Evolutionary conservation across 1,140 invertebrate genomes (phyloP), one percentile per base, ranked within the genome.

Genomic region (Anastatus disparis): DNA sequence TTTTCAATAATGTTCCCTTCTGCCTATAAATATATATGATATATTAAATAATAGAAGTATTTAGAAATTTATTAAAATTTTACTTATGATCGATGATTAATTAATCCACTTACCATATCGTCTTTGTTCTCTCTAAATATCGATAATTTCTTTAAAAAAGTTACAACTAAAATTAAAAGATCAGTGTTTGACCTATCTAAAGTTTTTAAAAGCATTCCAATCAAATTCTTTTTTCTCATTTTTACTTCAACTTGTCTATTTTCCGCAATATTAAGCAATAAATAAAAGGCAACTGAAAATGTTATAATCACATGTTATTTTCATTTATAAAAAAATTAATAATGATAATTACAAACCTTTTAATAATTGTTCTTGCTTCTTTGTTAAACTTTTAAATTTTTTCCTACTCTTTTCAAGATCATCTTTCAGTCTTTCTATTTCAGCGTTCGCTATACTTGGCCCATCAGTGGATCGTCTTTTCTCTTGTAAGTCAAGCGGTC

Each of bases 91-190:
- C n/a, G n/a, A n/a, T n/a, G n/a, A n/a, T 70, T 29, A 52, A 2
- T 20, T 26, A 22, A 42, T 71, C 59, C 7, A 48, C 65, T 27
- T 17, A 56, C 38, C 95, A 99, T 98, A 65, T 93, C 90, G 82
- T 95, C 93, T 86, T 97, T 98, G 83, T 99, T 99, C 83, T 98
- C 96, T 40, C 92, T 88, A 82, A 96, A 98, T 75, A 98, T 93
- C 8, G 95, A 97, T 24, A 99, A 86, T 82, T 98, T 99, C 84
- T 97, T 97, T 9, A 99, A 87, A 86, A 99, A 99, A 13, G 94
- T 95, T 17, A 97, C 90, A 38, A 96, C 93, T n/a, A 98, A 86
- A 77, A 96, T 93, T 3, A 98, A 86, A 12, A 99, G 88, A 83
- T 98, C 94, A 44, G 91, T 89, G 78, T 95, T 94, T 31, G 88